These are phyloP conservation scores for Hypocryptadius cinnamomeus DNA, from an alignment of 2,113 vertebrate species.

Conservation along the genomic window DNA sequence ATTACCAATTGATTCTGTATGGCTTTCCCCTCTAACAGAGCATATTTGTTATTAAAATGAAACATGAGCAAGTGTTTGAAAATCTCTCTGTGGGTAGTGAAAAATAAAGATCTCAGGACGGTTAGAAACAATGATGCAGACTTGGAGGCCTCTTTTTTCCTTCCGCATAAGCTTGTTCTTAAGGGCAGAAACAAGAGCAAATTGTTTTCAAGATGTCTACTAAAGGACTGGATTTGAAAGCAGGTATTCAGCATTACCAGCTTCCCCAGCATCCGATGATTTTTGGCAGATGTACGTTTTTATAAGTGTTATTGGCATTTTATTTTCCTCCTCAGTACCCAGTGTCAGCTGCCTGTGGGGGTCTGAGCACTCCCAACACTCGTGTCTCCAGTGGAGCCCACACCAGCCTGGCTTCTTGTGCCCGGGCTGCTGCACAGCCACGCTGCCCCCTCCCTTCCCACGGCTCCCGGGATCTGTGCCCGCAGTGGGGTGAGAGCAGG, in stretches of 20 bases:
- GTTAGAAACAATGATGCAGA: background rate
- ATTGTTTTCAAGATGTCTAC: background rate
- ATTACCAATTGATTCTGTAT: slow-evolving; percentile 3
- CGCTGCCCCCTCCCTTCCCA: no score
- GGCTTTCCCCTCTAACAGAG: background rate
- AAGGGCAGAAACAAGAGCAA: background rate
- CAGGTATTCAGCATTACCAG: rapidly evolving
- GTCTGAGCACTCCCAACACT: background rate
- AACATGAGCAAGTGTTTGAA: background rate
- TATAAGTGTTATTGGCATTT: rapidly evolving
- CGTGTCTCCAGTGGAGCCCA: rapidly evolving
- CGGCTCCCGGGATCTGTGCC: background rate
- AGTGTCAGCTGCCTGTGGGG: rapidly evolving
- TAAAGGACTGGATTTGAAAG: background rate
- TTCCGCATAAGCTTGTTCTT: background rate
- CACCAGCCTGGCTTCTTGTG: rapidly evolving
- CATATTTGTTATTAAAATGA: slow-evolving; percentile 42
- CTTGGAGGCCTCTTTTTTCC: background rate
- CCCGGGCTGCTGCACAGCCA: background rate
- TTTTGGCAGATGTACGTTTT: background rate
- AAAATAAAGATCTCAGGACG: background rate
- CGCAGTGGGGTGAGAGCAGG: slow-evolving; percentile 10
- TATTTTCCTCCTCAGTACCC: background rate
- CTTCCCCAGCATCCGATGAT: background rate
- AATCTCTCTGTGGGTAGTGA: background rate